phyloP scores from a whole-genome alignment of 2,797 vertebrate genomes.

The Coendou prehensilis region DNA sequence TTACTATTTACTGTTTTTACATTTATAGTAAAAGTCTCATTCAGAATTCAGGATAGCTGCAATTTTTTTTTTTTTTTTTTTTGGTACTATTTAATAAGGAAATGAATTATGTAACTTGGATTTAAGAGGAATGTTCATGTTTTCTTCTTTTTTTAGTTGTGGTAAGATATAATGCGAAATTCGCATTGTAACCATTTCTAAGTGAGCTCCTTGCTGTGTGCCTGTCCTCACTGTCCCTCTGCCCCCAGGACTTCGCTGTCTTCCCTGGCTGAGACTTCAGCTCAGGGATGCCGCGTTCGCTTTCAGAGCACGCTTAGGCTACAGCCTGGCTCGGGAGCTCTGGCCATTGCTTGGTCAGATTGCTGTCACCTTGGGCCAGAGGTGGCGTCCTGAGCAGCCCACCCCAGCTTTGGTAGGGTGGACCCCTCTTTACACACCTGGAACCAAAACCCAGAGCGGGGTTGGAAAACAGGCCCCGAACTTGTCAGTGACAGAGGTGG shows the following conservation, averaged over 20 bases:
- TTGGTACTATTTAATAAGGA: neutral
- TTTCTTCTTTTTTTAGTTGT: neutral
- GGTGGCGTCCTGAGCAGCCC: accelerated
- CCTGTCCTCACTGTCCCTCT: neutral
- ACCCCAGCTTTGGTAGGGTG: accelerated
- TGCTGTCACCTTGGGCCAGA: accelerated
- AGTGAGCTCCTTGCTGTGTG: neutral
- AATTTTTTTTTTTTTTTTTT: neutral
- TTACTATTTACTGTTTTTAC: neutral
- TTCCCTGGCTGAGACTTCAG: neutral
- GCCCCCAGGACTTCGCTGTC: neutral
- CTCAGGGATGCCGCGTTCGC: neutral
- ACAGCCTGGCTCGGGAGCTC: neutral
- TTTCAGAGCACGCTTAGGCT: neutral
- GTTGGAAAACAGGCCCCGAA: neutral
- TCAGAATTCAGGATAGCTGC: neutral
- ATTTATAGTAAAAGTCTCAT: neutral
- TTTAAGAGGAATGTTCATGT: neutral
- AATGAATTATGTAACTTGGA: no score
- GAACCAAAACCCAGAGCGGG: no score
- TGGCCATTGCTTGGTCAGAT: accelerated
- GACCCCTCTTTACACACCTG: accelerated
- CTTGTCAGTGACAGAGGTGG: neutral
- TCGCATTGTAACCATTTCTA: neutral
- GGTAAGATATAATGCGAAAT: neutral